Evolutionary conservation across 1,140 invertebrate species (phyloP).

Genomic region (Andricus grossulariae): DNA sequence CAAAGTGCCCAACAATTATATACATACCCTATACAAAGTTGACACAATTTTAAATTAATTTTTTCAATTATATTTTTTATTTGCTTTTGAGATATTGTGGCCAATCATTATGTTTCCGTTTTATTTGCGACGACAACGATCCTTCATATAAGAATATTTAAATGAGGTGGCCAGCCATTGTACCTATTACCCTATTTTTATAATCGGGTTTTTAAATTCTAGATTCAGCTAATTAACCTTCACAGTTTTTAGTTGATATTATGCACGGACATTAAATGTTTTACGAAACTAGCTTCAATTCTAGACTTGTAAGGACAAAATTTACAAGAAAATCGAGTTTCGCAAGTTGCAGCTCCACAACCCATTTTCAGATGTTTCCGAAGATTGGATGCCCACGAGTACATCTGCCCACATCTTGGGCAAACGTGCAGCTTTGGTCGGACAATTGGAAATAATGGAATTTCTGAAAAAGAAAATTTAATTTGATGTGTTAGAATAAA

Average conservation of each 20-base stretch:
- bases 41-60: too few species aligned
- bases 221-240: background rate
- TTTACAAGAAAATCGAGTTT: slow-evolving; percentile 77
- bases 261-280: slow-evolving; percentile 73
- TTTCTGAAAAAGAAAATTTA: slow-evolving; percentile 68
- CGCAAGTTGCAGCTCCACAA: slow-evolving; percentile 72
- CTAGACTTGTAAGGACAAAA: slow-evolving; percentile 77
- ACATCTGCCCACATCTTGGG: slow-evolving; percentile 74
- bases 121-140: too few species aligned
- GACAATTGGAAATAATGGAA: slow-evolving; percentile 71
- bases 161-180: too few species aligned
- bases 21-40: too few species aligned
- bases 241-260: slow-evolving; percentile 69
- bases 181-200: too few species aligned
- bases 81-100: too few species aligned
- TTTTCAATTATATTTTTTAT: too few species aligned
- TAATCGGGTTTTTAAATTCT: background rate
- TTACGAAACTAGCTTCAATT: slow-evolving; percentile 73
- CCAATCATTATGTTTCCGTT: too few species aligned
- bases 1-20: too few species aligned
- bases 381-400: slow-evolving; percentile 76
- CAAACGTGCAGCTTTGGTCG: slow-evolving; percentile 71
- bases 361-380: slow-evolving; percentile 73
- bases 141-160: too few species aligned
- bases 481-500: background rate